Base-by-base conservation (phyloP, 2,888 invertebrate species). In the Thysanoteuthis rhombus region DNA sequence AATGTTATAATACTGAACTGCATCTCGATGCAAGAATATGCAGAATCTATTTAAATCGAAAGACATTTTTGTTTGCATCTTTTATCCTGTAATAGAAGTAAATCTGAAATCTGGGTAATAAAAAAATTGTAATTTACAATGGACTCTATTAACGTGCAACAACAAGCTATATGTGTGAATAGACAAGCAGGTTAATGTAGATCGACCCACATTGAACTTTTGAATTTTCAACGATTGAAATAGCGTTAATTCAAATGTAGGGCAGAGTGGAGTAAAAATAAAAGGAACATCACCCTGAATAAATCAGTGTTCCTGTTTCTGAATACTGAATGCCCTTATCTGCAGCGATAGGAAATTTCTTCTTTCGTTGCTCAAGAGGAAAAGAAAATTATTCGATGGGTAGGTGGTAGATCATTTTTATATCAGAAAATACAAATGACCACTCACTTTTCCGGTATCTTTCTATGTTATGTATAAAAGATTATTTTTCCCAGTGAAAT, bases 141-240 rank as follows among this genome's bases (percentile, higher is more conserved):
- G n/a, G 6, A 58, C n/a, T 75, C 12, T 16, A 0, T 8, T 2
- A 12, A 75, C n/a, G 0, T 0, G 3, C 10, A 32, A n/a, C n/a
- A 75, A 75, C 8, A 75, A 12, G 0, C n/a, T 0, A n/a, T 75
- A 32, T 0, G 75, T 0, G 10, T 75, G 75, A 75, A 75, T n/a
- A 12, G n/a, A 16, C n/a, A 75, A 8, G 75, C 32, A 1, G 0
- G 75, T n/a, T 16, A 75, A 32, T n/a, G n/a, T n/a, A 12, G 12
- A 75, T 12, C n/a, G 12, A 75, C 12, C n/a, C 1, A n/a, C n/a
- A 32, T 10, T 12, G 2, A 3, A 1, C 16, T n/a, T 4, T 75
- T n/a, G 5, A n/a, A 10, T n/a, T 1, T n/a, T 75, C 6, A 12
- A n/a, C 1, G 8, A 75, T 75, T 75, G n/a, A 75, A n/a, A 75